A percentile compares a stretch with the other conserved stretches of the same genome.
phyloP scores from a whole-genome alignment of 1,140 invertebrate genomes.

The Arion vulgaris region DNA sequence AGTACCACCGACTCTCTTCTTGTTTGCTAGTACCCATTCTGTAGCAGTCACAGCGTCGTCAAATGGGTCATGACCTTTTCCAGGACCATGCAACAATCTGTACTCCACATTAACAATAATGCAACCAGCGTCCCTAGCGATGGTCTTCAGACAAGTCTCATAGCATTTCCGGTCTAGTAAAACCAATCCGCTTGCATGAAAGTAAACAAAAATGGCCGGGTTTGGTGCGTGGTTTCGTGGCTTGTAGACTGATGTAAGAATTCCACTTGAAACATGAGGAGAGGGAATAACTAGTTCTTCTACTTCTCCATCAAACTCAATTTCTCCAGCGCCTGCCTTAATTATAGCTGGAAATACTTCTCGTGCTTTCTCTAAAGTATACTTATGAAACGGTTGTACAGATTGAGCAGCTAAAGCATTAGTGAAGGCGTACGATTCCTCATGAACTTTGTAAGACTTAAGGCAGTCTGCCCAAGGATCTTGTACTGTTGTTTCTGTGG shows the following conservation, averaged over 20 bases:
- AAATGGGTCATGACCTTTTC: neutral
- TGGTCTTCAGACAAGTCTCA: neutral
- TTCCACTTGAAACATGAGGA: neutral
- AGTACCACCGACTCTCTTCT: neutral
- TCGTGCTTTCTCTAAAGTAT: too few species aligned
- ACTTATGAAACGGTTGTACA: too few species aligned
- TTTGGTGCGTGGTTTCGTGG: slow-evolving; percentile 3
- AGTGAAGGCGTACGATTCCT: too few species aligned
- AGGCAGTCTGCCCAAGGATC: neutral
- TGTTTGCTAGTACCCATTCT: slow-evolving; percentile 25
- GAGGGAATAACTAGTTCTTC: too few species aligned
- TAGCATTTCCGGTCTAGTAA: neutral
- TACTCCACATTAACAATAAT: slow-evolving; percentile 21
- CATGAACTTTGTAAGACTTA: too few species aligned
- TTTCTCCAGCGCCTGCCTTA: neutral
- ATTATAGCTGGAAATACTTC: too few species aligned
- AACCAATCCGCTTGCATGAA: slow-evolving; percentile 1
- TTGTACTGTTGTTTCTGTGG: too few species aligned
- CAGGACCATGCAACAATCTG: neutral
- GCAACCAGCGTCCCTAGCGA: neutral
- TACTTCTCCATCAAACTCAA: neutral
- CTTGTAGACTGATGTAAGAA: too few species aligned
- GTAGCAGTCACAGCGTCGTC: slow-evolving; percentile 21
- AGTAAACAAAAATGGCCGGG: slow-evolving; percentile 8
- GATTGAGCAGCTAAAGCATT: too few species aligned